A percentile compares a stretch with the other conserved stretches of the same genome.
These are phyloP conservation scores for Nesospiza acunhae DNA, from an alignment of 2,113 vertebrate genomes.

Conservation along the genomic window DNA sequence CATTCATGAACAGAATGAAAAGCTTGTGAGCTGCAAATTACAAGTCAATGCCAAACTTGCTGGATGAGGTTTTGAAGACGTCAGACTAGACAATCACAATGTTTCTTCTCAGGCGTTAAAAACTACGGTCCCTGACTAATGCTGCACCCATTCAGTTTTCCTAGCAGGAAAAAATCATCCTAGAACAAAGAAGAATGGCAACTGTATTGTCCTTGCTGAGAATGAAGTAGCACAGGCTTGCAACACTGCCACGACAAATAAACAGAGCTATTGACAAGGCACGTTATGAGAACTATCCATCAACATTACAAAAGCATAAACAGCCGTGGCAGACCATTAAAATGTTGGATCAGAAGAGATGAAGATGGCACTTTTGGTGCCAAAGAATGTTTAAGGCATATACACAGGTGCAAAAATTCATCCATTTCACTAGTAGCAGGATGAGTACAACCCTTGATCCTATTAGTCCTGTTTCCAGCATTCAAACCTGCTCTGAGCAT, in stretches of 20 bases:
- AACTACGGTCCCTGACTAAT: neutral
- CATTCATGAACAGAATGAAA: neutral
- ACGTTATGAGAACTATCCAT: neutral
- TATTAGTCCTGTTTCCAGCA: neutral
- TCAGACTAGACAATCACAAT: neutral
- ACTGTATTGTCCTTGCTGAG: neutral
- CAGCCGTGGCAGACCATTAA: neutral
- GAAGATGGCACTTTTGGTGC: neutral
- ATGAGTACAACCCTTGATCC: neutral
- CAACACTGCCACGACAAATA: neutral
- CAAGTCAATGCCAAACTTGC: neutral
- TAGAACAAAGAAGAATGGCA: constrained; percentile 21
- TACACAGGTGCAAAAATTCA: neutral
- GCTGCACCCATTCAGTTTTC: neutral
- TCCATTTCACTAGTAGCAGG: neutral
- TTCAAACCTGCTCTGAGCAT: neutral
- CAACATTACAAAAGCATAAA: neutral
- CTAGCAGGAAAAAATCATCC: neutral
- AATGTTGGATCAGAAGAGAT: neutral
- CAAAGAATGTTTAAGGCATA: neutral
- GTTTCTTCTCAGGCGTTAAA: constrained; percentile 20
- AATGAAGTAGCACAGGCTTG: neutral
- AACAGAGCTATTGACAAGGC: constrained; percentile 1
- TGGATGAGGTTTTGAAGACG: neutral
- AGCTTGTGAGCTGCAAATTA: neutral